These are phyloP conservation scores for Ornithorhynchus anatinus DNA, from an alignment of 2,113 vertebrate species.

Conservation along the genomic window DNA sequence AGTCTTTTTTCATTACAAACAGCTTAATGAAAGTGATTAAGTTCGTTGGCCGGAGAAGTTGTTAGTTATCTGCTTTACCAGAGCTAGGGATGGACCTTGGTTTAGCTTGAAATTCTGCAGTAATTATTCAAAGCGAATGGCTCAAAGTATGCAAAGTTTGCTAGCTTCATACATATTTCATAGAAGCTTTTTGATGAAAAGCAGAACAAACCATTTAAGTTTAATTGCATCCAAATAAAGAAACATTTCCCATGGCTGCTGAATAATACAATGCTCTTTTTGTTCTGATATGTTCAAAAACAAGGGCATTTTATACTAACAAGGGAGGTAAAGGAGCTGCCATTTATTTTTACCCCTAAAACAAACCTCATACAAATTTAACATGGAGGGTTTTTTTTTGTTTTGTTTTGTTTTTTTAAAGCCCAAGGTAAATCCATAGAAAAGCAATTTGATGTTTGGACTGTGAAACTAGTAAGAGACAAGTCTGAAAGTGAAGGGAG, in stretches of 20 bases:
- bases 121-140: constrained; percentile 61
- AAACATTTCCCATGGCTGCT: constrained; percentile 53
- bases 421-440: too few species aligned
- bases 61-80: constrained; percentile 58
- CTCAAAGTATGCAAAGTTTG: constrained; percentile 38
- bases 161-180: constrained; percentile 61
- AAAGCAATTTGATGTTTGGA: not conserved
- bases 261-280: constrained; percentile 56
- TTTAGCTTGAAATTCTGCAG: constrained; percentile 43
- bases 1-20: not conserved
- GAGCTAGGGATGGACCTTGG: constrained; percentile 52
- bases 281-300: constrained; percentile 35
- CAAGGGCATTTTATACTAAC: constrained; percentile 47
- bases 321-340: constrained; percentile 34
- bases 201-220: constrained; percentile 55
- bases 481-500: constrained; percentile 1
- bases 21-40: not conserved
- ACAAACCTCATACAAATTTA: not conserved
- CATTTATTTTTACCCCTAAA: too few species aligned
- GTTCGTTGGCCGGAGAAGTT: not conserved
- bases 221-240: constrained; percentile 63
- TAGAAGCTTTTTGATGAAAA: constrained; percentile 59
- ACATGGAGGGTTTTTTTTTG: too few species aligned
- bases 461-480: not conserved
- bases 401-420: too few species aligned